A percentile compares a stretch with the other conserved stretches of the same genome.
Evolutionary conservation across 2,113 vertebrate species (phyloP).

Genomic region (Carollia perspicillata): DNA sequence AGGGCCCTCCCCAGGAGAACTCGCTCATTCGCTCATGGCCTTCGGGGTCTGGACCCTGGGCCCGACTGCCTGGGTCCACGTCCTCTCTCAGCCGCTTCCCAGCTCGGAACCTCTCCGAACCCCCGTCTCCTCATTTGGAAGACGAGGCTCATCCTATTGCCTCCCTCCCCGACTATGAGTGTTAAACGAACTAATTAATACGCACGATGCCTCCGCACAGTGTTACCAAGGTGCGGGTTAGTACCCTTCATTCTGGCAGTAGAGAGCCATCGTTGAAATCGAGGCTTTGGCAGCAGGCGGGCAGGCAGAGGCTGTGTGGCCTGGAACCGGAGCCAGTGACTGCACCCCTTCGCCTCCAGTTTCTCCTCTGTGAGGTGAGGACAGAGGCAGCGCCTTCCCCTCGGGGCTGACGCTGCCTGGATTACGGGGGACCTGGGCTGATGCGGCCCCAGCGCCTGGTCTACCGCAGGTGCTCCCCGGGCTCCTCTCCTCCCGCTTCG

Average conservation of each 20-base stretch:
- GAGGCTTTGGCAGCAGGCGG: background rate
- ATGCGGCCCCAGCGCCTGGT: background rate
- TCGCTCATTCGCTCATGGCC: background rate
- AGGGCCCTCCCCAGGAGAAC: background rate
- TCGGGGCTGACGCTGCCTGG: rapidly evolving
- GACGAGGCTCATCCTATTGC: background rate
- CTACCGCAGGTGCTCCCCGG: background rate
- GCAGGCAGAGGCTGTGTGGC: background rate
- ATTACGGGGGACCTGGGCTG: background rate
- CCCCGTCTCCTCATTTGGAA: background rate
- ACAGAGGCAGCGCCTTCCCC: background rate
- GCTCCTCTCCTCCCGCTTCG: background rate
- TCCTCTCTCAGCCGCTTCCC: background rate
- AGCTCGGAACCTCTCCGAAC: background rate
- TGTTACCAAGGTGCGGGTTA: background rate
- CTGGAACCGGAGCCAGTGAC: background rate
- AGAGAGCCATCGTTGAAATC: background rate
- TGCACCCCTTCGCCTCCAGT: background rate
- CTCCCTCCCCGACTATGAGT: background rate
- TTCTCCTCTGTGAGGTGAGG: background rate
- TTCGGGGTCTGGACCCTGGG: background rate
- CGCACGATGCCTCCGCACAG: rapidly evolving
- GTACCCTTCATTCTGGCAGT: background rate
- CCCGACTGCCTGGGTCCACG: background rate
- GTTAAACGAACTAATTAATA: background rate